These are phyloP conservation scores for Kryptolebias ocellatus DNA, from an alignment of 2,797 vertebrate species.

Conservation along the genomic window DNA sequence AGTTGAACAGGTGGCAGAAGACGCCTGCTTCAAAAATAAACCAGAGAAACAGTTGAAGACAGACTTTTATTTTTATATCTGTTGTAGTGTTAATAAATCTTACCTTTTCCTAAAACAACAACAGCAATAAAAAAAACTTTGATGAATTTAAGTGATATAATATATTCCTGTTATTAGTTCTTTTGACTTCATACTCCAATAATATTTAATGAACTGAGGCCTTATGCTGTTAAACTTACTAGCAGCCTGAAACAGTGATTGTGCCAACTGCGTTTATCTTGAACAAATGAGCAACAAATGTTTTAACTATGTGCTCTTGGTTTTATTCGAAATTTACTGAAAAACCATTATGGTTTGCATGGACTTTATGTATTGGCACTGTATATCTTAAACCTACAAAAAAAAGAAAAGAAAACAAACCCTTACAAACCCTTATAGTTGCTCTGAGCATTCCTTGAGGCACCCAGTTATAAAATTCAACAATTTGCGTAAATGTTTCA, in stretches of 20 bases:
- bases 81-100: too few species aligned
- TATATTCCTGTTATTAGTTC: too few species aligned
- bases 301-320: background rate
- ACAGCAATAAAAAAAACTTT: too few species aligned
- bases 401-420: background rate
- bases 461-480: constrained; percentile 4
- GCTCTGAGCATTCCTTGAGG: constrained; percentile 4
- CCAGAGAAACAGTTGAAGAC: too few species aligned
- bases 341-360: background rate
- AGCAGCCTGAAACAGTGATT: background rate
- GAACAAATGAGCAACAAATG: background rate
- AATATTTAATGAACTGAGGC: too few species aligned
- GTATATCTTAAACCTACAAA: background rate
- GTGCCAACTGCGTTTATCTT: background rate
- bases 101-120: too few species aligned
- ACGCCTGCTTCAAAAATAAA: too few species aligned
- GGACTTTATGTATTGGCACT: background rate
- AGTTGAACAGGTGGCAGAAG: too few species aligned
- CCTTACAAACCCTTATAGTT: background rate
- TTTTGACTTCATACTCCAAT: too few species aligned
- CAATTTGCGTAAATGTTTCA: constrained; percentile 5
- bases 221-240: background rate
- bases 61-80: too few species aligned
- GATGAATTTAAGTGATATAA: too few species aligned
- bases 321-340: background rate